phyloP scores from a whole-genome alignment of 2,888 invertebrate genomes.

The Asteroscopus sphinx region DNA sequence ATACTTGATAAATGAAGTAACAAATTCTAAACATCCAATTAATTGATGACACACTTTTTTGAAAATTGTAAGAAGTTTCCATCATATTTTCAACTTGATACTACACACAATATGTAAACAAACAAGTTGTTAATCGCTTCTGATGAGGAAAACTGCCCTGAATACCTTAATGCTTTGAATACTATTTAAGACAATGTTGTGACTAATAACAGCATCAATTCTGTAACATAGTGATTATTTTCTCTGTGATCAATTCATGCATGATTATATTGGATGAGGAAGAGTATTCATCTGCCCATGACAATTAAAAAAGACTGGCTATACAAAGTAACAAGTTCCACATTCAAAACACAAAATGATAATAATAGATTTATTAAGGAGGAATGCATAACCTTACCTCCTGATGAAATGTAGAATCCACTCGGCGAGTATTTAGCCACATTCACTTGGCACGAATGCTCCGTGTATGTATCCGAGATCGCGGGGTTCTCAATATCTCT shows the following conservation, averaged over 20 bases:
- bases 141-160: constrained; percentile 35
- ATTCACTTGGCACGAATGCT: constrained; percentile 98
- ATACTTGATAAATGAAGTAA: too few relatives aligned
- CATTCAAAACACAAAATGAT: constrained; percentile 17
- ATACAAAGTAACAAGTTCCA: constrained; percentile 33
- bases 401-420: constrained; percentile 99
- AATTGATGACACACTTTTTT: too few relatives aligned
- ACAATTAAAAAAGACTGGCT: background rate
- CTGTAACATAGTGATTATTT: too few relatives aligned
- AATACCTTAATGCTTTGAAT: constrained; percentile 5
- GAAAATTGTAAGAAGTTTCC: too few relatives aligned
- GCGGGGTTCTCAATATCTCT: constrained; percentile 98
- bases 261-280: constrained; percentile 14
- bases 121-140: background rate
- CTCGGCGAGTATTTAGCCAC: constrained; percentile 99
- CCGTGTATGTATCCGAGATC: constrained; percentile 98
- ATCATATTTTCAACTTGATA: background rate
- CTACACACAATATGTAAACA: background rate
- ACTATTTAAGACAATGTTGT: constrained; percentile 3
- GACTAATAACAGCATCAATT: constrained; percentile 31
- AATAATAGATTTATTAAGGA: background rate
- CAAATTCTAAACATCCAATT: too few relatives aligned
- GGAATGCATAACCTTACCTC: constrained; percentile 91
- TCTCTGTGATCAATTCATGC: constrained; percentile 14
- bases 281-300: background rate